These are phyloP conservation scores for Hypomecis atomaria DNA, from an alignment of 2,888 invertebrate species.

Conservation along the genomic window DNA sequence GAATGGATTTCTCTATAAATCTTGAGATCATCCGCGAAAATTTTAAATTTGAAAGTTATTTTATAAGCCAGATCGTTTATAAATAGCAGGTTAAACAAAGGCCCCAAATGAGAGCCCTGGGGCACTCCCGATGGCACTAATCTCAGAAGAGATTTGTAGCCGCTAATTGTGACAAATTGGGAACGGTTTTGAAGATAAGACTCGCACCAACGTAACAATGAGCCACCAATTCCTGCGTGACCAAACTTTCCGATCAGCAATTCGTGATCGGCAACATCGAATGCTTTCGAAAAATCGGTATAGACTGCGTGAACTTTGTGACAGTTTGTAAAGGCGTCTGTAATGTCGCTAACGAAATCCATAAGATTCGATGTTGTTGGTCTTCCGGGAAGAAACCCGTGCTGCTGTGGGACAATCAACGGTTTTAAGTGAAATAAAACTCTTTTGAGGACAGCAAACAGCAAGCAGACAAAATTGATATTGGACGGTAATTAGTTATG, in stretches of 20 bases:
- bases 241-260: background rate
- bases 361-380: no score
- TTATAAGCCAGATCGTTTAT: background rate
- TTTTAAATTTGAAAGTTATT: background rate
- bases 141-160: background rate
- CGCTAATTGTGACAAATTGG: no score
- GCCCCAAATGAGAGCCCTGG: background rate
- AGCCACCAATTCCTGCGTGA: background rate
- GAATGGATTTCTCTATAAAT: background rate
- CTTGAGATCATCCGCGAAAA: background rate
- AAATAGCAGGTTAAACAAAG: background rate
- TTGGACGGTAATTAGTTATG: no score
- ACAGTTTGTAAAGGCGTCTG: no score
- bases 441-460: no score
- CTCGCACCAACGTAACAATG: background rate
- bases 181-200: slow-evolving; percentile 2
- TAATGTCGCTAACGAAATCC: no score
- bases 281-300: slow-evolving; percentile 1
- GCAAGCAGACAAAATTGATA: no score
- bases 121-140: background rate
- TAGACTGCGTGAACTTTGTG: slow-evolving; percentile 1
- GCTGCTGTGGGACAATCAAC: no score
- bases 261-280: background rate
- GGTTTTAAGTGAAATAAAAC: no score
- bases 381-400: no score